These are phyloP conservation scores for Yasuhikotakia modesta DNA, from an alignment of 2,797 vertebrate species.

Conservation along the genomic window DNA sequence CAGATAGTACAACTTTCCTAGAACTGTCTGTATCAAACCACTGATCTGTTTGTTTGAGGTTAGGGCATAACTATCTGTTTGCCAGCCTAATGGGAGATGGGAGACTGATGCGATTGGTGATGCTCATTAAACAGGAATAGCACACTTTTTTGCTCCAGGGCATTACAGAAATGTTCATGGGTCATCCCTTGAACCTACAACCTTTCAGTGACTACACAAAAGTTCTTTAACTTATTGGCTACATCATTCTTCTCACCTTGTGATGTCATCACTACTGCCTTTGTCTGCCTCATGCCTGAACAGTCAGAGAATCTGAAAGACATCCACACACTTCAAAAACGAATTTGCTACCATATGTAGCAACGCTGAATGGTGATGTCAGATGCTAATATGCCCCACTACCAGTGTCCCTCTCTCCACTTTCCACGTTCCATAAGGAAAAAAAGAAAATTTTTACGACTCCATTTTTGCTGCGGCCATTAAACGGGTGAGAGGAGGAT, in stretches of 20 bases:
- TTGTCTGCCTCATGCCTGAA: background rate
- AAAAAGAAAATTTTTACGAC: conserved; percentile 50
- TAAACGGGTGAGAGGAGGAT: conserved; percentile 67
- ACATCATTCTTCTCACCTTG: background rate
- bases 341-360: background rate
- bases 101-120: too few species aligned
- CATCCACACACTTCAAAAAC: background rate
- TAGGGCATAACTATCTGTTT: too few species aligned
- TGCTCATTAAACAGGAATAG: too few species aligned
- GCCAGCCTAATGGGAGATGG: too few species aligned
- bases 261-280: background rate
- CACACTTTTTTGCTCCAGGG: too few species aligned
- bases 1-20: too few species aligned
- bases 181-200: too few species aligned
- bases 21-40: too few species aligned
- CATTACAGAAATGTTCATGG: too few species aligned
- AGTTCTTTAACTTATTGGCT: too few species aligned
- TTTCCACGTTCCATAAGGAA: conserved; percentile 32
- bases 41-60: too few species aligned
- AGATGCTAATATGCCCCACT: conserved; percentile 15
- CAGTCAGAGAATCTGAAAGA: background rate
- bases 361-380: background rate
- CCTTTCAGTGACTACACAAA: too few species aligned
- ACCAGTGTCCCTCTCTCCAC: conserved; percentile 44
- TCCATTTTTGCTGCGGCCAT: conserved; percentile 64